A percentile compares a stretch with the other conserved stretches of the same genome.
These are phyloP conservation scores for Platyrinchus mystaceus DNA, from an alignment of 2,797 vertebrate genomes.

Conservation along the genomic window DNA sequence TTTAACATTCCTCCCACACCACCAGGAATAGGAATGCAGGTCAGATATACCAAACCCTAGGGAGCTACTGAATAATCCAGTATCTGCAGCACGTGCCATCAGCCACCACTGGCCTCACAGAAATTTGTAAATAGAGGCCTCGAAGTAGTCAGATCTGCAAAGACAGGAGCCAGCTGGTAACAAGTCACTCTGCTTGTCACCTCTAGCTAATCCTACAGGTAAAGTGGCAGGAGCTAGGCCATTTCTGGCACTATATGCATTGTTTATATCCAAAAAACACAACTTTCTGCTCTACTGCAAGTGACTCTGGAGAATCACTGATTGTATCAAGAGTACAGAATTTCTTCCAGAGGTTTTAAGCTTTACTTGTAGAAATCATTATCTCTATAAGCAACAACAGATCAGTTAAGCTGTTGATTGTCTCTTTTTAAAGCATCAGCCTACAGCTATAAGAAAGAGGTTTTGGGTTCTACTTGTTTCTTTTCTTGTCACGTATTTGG, in stretches of 20 bases:
- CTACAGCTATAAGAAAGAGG: background rate
- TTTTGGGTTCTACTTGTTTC: background rate
- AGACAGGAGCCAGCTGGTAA: background rate
- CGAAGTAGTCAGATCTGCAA: background rate
- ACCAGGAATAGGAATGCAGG: background rate
- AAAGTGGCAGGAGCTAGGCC: background rate
- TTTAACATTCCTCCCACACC: background rate
- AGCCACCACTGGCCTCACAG: background rate
- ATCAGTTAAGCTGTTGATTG: background rate
- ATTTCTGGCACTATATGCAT: background rate
- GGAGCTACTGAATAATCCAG: background rate
- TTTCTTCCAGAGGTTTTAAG: background rate
- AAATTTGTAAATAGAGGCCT: fast-evolving
- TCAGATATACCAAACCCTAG: background rate
- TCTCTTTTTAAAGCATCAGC: background rate
- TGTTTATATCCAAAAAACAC: fast-evolving
- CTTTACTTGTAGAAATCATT: background rate
- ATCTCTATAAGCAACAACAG: background rate
- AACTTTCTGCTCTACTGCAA: background rate
- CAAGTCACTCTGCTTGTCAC: fast-evolving
- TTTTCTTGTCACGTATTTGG: background rate
- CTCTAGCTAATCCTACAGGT: background rate
- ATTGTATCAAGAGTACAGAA: background rate
- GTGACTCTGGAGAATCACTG: background rate
- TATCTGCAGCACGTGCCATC: background rate